Percentiles rank a stretch among this genome's conserved stretches.
Conservation (phyloP, 2,888 invertebrate species). For the Odontocerum albicorne region DNA sequence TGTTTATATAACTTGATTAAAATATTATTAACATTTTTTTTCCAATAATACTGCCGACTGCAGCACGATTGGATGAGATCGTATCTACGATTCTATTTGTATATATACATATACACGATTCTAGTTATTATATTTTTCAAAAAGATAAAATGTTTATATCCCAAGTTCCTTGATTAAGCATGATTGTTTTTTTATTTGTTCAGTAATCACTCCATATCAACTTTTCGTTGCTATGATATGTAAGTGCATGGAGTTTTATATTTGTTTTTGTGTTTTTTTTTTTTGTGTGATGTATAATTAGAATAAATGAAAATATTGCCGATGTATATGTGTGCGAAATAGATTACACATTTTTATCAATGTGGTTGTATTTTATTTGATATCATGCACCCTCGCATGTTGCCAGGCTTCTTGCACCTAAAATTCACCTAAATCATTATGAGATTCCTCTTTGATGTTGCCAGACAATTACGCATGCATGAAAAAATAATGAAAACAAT, state of each 20-base stretch:
- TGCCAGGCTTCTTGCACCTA: slow-evolving; percentile 3
- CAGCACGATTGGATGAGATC: too few relatives aligned
- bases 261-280: slow-evolving; percentile 33
- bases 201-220: slow-evolving; percentile 51
- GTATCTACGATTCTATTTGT: too few relatives aligned
- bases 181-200: slow-evolving; percentile 30
- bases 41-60: too few relatives aligned
- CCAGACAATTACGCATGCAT: too few relatives aligned
- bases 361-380: slow-evolving; percentile 46
- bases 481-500: too few relatives aligned
- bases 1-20: too few relatives aligned
- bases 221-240: slow-evolving; percentile 49
- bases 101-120: too few relatives aligned
- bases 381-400: slow-evolving; percentile 27
- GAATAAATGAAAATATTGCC: slow-evolving; percentile 44
- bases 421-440: not conserved
- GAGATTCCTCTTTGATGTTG: not conserved
- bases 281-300: slow-evolving; percentile 36
- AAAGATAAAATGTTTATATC: too few relatives aligned
- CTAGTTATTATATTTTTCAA: too few relatives aligned
- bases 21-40: too few relatives aligned
- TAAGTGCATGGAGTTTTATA: slow-evolving; percentile 54
- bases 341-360: slow-evolving; percentile 54
- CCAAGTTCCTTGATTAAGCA: too few relatives aligned
- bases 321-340: slow-evolving; percentile 57